Evolutionary conservation across 2,113 vertebrate species (phyloP).

Genomic region (Paracanthobrama guichenoti): DNA sequence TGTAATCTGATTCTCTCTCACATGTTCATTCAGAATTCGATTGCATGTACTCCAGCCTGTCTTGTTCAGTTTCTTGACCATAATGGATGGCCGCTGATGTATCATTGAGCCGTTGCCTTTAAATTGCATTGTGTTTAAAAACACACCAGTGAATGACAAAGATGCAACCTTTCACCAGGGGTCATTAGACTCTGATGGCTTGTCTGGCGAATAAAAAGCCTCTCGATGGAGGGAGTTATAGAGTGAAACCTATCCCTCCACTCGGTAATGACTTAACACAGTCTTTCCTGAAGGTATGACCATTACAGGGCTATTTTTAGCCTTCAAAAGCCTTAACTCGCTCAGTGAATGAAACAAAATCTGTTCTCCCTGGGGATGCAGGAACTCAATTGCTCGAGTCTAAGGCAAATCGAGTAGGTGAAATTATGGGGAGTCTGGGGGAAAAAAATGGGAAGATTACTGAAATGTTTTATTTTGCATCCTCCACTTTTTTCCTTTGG

Average conservation of each 20-base stretch:
- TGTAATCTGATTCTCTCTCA: conserved; percentile 47
- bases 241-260: conserved; percentile 42
- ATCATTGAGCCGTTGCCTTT: conserved; percentile 20
- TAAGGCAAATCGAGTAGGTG: neutral
- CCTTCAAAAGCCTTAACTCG: conserved; percentile 44
- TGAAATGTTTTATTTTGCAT: conserved; percentile 19
- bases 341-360: conserved; percentile 48
- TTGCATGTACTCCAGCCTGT: conserved; percentile 30
- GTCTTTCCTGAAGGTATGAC: conserved; percentile 47
- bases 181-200: conserved; percentile 46
- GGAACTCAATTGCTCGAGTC: conserved; percentile 40
- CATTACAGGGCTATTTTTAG: conserved; percentile 51
- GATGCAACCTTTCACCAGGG: conserved; percentile 15
- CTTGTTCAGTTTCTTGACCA: conserved; percentile 8
- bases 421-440: neutral
- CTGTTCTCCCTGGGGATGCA: conserved; percentile 21
- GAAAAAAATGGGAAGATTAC: conserved; percentile 6
- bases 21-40: conserved; percentile 50
- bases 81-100: conserved; percentile 29
- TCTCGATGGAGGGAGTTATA: conserved; percentile 15
- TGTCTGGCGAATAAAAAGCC: conserved; percentile 35
- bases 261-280: conserved; percentile 42
- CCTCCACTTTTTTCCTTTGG: neutral
- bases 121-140: conserved; percentile 46
- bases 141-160: neutral